Evolutionary conservation across 2,113 vertebrate species (phyloP).

Genomic region (Passer domesticus): DNA sequence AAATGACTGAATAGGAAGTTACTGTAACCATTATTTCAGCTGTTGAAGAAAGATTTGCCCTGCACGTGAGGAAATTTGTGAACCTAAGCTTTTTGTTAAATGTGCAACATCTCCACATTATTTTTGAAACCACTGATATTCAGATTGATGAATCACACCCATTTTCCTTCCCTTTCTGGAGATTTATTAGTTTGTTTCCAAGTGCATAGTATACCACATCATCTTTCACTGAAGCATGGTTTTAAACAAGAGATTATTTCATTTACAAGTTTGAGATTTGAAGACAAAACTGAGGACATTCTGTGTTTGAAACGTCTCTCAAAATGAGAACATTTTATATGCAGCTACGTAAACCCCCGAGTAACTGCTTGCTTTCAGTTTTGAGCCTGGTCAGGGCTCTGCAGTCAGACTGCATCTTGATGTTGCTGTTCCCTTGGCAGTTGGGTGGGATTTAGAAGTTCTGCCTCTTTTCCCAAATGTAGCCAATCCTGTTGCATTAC

Average conservation of each 20-base stretch:
- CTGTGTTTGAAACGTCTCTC: neutral
- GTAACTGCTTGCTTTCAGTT: conserved; percentile 39
- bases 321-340: neutral
- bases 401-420: neutral
- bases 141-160: neutral
- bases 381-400: neutral
- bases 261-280: neutral
- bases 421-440: neutral
- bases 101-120: neutral
- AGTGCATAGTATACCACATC: neutral
- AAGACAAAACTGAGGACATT: neutral
- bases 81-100: conserved; percentile 23
- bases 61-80: conserved; percentile 26
- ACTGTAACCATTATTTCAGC: conserved; percentile 56
- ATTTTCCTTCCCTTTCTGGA: neutral
- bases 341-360: neutral
- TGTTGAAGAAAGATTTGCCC: conserved; percentile 60
- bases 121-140: neutral
- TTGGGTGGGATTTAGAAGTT: neutral
- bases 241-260: conserved; percentile 11
- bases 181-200: neutral
- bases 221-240: neutral
- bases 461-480: neutral
- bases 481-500: neutral
- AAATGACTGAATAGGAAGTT: conserved; percentile 75